A percentile compares a stretch with the other conserved stretches of the same genome.
These are phyloP conservation scores for Podarcis muralis DNA, from an alignment of 2,113 vertebrate genomes.

Conservation along the genomic window DNA sequence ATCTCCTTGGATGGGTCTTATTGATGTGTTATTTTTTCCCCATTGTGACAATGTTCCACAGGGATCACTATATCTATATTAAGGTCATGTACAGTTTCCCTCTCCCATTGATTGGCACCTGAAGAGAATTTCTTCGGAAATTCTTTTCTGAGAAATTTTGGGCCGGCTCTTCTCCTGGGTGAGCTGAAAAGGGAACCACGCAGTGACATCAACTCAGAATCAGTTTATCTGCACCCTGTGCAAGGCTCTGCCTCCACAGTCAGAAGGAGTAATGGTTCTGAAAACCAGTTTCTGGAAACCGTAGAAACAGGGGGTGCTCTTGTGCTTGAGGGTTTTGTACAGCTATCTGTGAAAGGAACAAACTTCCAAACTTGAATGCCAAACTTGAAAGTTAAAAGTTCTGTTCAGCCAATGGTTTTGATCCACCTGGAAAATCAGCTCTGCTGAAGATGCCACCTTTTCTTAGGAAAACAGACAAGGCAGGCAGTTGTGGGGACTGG, in stretches of 20 bases:
- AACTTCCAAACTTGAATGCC: not conserved
- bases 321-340: too few relatives aligned
- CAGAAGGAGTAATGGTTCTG: too few relatives aligned
- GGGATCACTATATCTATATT: too few relatives aligned
- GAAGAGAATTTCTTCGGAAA: too few relatives aligned
- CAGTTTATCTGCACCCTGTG: not conserved
- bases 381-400: not conserved
- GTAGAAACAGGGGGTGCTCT: too few relatives aligned
- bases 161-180: not conserved
- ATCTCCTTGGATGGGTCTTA: too few relatives aligned
- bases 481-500: constrained; percentile 41
- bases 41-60: too few relatives aligned
- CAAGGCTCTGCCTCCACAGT: not conserved
- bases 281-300: too few relatives aligned
- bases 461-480: constrained; percentile 21
- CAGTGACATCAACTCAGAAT: not conserved
- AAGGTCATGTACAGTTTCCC: too few relatives aligned
- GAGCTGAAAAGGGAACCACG: not conserved
- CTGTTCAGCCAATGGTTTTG: not conserved
- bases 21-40: too few relatives aligned
- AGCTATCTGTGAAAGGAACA: not conserved
- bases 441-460: not conserved
- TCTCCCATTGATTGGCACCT: too few relatives aligned
- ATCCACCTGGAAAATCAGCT: not conserved
- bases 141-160: not conserved